Evolutionary conservation across 1,140 invertebrate genomes (phyloP), one percentile per base, ranked within the genome.

Genomic region (Scaptomyza graminum): DNA sequence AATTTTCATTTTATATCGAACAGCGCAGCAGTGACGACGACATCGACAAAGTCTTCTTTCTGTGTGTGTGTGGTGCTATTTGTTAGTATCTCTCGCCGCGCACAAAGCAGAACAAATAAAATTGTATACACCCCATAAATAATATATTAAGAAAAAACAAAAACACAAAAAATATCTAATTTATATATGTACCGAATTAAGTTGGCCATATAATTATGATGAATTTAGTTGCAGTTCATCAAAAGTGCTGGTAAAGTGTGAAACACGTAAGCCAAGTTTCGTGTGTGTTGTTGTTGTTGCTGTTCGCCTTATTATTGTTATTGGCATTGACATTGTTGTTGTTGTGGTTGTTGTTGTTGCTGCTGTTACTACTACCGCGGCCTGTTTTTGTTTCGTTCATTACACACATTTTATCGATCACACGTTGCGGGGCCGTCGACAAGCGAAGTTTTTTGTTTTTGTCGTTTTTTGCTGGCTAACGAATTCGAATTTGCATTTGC

Each of bases 1-100:
- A 89, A 84, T 88, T 88, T 88, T 88, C 83, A 88, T 88, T 88
- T 83, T 76, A 81, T 75, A 89, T 74, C 83, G 83, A 83, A 88
- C 83, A 81, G 84, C 79, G 79, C 76, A 83, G 59, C 84, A 88
- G 84, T 83, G 66, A 85, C 77, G 79, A 85, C 81, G 47, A 55
- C 18, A 44, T 11, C 81, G 47, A 55, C 18, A 44, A 12, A 34
- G 55, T 37, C 52, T 60, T 61, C 49, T 50, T 49, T 72, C 63
- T 72, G 62, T 66, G 46, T 50, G 55, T 72, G 69, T 72, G 62
- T 66, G 46, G 54, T 52, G 68, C 37, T 70, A 64, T 71, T 72
- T 67, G 69, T 72, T 72, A 50, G 69, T 72, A 72, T 72, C 69
- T 72, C 69, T 72, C 69, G 69, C 69, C 63, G 63, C 63, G 69